Evolutionary conservation across 1,140 invertebrate species (phyloP).

Genomic region (Coelopa frigida): DNA sequence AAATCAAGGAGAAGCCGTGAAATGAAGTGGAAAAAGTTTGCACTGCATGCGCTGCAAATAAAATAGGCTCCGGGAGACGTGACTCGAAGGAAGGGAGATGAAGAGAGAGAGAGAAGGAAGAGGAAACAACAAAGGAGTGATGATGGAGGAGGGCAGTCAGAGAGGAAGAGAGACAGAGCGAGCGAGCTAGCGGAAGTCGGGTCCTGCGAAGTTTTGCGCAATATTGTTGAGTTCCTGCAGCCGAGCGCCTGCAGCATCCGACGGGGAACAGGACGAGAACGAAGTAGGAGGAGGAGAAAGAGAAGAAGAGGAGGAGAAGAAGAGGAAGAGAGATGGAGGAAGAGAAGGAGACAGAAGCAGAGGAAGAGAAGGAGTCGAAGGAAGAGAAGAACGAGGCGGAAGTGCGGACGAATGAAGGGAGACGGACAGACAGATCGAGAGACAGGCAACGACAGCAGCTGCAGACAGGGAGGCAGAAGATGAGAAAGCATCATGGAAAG

Average conservation of each 20-base stretch:
- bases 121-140: neutral
- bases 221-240: no score
- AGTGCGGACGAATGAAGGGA: neutral
- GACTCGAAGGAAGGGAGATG: conserved; percentile 8
- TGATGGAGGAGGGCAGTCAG: neutral
- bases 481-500: no score
- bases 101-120: neutral
- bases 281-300: neutral
- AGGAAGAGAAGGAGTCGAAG: neutral
- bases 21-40: conserved; percentile 11
- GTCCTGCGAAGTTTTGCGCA: no score
- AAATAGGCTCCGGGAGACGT: no score
- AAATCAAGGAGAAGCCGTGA: conserved; percentile 9
- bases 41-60: conserved; percentile 6
- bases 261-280: neutral
- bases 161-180: neutral
- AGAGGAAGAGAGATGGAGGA: neutral
- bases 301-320: neutral
- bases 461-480: no score
- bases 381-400: no score
- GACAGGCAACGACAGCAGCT: no score
- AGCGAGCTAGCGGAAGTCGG: neutral
- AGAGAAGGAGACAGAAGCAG: neutral
- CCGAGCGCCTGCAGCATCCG: conserved; percentile 6
- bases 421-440: neutral